Conservation (phyloP, 2,113 vertebrate genomes). For the Sprattus sprattus region DNA sequence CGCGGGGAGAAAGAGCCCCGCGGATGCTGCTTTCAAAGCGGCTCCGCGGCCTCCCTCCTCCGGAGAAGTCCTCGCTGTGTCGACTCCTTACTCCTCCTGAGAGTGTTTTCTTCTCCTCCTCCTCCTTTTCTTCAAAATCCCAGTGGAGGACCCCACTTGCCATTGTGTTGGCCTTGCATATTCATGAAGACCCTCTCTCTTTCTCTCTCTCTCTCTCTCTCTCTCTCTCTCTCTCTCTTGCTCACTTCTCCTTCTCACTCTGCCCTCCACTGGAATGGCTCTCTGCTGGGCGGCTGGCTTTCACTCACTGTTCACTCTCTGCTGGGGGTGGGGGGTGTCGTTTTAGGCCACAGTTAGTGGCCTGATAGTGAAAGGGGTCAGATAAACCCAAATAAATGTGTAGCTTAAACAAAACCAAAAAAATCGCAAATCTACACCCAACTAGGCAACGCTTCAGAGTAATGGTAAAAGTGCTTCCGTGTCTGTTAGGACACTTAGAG, state of each 20-base stretch:
- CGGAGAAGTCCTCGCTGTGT: conserved; percentile 55
- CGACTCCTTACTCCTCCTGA: conserved; percentile 60
- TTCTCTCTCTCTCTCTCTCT: conserved; percentile 33
- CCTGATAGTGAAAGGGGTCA: background rate
- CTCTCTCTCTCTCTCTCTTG: background rate
- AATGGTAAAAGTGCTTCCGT: too few relatives aligned
- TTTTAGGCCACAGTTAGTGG: background rate
- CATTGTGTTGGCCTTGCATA: conserved; percentile 66
- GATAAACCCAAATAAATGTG: too few relatives aligned
- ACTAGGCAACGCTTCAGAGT: too few relatives aligned
- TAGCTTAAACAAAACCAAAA: too few relatives aligned
- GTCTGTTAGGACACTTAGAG: background rate
- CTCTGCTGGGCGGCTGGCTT: conserved; percentile 44
- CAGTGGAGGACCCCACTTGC: conserved; percentile 48
- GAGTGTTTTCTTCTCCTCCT: conserved; percentile 44
- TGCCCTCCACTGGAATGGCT: conserved; percentile 1
- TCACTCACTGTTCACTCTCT: background rate
- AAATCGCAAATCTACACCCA: too few relatives aligned
- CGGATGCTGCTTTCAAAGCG: background rate
- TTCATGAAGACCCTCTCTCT: conserved; percentile 61
- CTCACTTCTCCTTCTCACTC: background rate
- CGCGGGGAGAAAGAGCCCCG: background rate
- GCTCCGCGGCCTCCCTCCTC: background rate
- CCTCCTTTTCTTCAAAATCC: conserved; percentile 47
- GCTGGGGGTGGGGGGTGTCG: conserved; percentile 6